Base-by-base conservation (phyloP, 1,140 invertebrate species). In the Brachionus sp. region DNA sequence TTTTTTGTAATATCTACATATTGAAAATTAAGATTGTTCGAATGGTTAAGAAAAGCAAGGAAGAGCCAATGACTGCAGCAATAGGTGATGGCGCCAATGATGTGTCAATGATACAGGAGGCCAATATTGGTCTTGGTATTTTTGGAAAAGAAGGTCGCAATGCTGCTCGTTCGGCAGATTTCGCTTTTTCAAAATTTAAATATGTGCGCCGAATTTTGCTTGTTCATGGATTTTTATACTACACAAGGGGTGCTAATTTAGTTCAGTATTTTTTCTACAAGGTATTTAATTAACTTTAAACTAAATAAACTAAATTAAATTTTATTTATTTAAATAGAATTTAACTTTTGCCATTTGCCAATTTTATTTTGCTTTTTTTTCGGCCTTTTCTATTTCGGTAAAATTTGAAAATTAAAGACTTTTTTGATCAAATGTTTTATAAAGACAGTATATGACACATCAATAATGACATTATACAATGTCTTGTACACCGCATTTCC, bases 271-370 rank as follows among this genome's bases (percentile, higher is more conserved):
- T 97, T 90, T 97, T 98, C 88, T 96, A 97, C 87, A 98, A 98
- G 89, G 99, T 99, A 90, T 98, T 99, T 87, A 98, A 96, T 88
- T 91, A 5, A 37, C 99, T 0, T 99, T 98, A 89, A 94, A 99
- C 46, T 98, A 98, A n/a, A 86, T 96, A 98, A 91, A 90, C 98
- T 50, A 98, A 96, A 96, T 99, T 98, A 90, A 96, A 96, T 10
- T 94, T 98, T 86, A 94, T n/a, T n/a, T 96, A 88, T 98, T 95
- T 84, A 96, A 95, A 94, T n/a, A 96, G 90, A 80, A 80, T 66
- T 42, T 80, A 19, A 62, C 77, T 7, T 80, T 80, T 80, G 77
- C 77, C 16, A 80, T 80, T 62, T 80, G 77, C 50, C 77, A 80
- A 80, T 66, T 80, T 62, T 80, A 80, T 44, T 80, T 42, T 44